These are phyloP conservation scores for Carduelis carduelis DNA, from an alignment of 2,797 vertebrate species.

Conservation along the genomic window DNA sequence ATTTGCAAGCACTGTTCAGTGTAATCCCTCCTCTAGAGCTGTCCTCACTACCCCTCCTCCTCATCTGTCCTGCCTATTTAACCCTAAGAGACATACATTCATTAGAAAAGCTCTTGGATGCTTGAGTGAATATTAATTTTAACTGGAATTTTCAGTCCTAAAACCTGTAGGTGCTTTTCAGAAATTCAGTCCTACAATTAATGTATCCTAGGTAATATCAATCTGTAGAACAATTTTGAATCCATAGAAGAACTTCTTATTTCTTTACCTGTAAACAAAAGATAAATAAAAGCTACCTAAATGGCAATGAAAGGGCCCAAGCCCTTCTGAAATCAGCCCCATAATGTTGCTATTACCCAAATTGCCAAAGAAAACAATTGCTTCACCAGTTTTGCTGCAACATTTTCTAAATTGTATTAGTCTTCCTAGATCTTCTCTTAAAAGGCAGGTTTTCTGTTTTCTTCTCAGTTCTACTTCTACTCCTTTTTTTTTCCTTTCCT, in stretches of 20 bases:
- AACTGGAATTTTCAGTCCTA: neutral
- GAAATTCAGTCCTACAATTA: neutral
- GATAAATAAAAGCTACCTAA: neutral
- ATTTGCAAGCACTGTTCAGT: neutral
- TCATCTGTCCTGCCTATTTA: neutral
- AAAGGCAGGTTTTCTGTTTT: neutral
- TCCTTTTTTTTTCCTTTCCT: neutral
- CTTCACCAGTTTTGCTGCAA: neutral
- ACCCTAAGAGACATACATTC: neutral
- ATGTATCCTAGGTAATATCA: neutral
- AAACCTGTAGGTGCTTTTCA: neutral
- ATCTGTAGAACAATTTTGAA: neutral
- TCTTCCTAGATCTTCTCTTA: neutral
- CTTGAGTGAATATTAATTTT: neutral
- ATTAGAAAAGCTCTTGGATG: neutral
- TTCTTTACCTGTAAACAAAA: neutral
- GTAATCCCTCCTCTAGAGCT: neutral
- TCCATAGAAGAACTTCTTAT: neutral
- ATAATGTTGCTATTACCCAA: neutral
- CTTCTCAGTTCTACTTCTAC: neutral
- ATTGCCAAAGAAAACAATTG: neutral
- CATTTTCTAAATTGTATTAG: neutral
- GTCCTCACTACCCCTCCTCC: accelerated
- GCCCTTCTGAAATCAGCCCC: neutral
- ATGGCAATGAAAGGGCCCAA: neutral